Evolutionary conservation across 2,888 invertebrate genomes (phyloP), one percentile per base, ranked within the genome.

Genomic region (Pseudanteris insignis): DNA sequence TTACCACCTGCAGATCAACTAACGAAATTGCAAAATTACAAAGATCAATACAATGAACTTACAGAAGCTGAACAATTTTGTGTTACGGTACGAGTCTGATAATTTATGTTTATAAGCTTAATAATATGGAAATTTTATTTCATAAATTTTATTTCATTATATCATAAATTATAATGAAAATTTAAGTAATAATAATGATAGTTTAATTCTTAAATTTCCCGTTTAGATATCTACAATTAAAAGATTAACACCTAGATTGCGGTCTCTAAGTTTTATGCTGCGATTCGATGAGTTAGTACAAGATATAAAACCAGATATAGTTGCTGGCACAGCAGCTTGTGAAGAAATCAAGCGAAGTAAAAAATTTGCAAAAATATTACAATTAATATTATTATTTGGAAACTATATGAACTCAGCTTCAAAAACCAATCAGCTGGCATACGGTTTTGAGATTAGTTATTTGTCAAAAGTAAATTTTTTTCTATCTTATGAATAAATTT

Each of bases 331-430:
- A 1, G 94, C 94, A 0, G 97, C 97, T 0, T 96, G 97, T 71
- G 94, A 97, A 72, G 95, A 97, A 81, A 89, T 96, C 1, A 91
- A 89, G 69, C 87, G 87, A 15, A 96, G 96, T 72, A 87, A 87
- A 65, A 96, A 95, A 74, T 96, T 99, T 79, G 89, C 91, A 0
- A 89, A 88, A 77, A 89, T 99, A 38, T 81, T 99, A 8, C 94
- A 97, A 78, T 82, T 98, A 0, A 86, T 98, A 58, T 83, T 99
- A 0, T 80, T 96, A 7, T 83, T 97, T 12, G 98, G 98, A 2
- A 99, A 99, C 81, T 96, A 93, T 74, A 94, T 99, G 92, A 98
- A 98, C 80, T 88, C 94, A 0, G 96, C 96, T 0, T 93, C 95
- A 4, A 90, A 90, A 72, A 96, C 96, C 75, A 96, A 92, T 1